Evolutionary conservation across 37 sponge, comb jelly and placozoan species (phyloP), one percentile per base, ranked within the genome.

Genomic region (Axinella damicornis): DNA sequence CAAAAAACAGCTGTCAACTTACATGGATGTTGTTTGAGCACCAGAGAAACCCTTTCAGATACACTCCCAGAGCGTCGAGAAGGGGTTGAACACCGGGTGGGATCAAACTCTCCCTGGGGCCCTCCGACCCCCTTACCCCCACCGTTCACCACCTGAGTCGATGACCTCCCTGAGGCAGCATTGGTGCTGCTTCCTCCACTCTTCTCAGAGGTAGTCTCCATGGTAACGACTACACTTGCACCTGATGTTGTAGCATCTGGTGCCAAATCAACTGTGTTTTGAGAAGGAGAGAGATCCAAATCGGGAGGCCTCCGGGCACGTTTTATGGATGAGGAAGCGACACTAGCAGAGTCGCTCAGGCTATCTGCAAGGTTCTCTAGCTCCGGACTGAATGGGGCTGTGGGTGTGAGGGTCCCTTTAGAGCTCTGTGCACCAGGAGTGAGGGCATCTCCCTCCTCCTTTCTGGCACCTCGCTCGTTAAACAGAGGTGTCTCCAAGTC

Each of bases 261-360:
- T 41, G 62, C 62, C 27, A 61, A 11, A 27, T 61, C 62, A 5
- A 61, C 62, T 5, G 14, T 22, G 31, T 36, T 20, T 15, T 61
- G 57, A 33, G 46, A 21, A 4, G 61, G 67, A 46, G 87, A 73
- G 33, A 91, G 79, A 61, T 91, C 67, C 21, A 93, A 83, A 65
- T 93, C 83, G 2, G 94, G 94, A 19, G 94, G 94, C 5, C 94
- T 73, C 4, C 77, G 69, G 17, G 87, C 32, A 22, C 94, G 65
- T 32, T 65, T 73, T 19, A 92, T 20, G 21, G 77, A 84, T 0
- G 53, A 63, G 19, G 62, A 4, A 9, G 41, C 33, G 2, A 17
- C 53, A 41, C 19, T 6, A 27, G 61, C 30, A 0, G 25, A 17
- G 20, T 73, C 69, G 33, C 70, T 46, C 4, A 9, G 46, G 46